A percentile compares a stretch with the other conserved stretches of the same genome.
Conservation (phyloP, 2,113 vertebrate genomes). For the Hemiscyllium ocellatum region DNA sequence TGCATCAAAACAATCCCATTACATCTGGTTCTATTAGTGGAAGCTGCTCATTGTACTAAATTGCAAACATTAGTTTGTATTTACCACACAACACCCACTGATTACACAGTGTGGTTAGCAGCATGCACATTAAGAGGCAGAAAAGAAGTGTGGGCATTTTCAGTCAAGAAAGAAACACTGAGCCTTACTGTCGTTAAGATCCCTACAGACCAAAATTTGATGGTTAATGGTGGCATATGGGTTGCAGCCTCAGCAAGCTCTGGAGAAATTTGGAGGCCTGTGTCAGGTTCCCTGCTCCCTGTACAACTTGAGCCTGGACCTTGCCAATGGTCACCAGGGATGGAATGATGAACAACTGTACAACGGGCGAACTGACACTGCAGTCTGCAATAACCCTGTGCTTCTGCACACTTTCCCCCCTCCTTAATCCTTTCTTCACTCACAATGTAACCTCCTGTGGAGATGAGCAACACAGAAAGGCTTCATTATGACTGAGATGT, state of each 20-base stretch:
- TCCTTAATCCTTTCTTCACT: constrained; percentile 16
- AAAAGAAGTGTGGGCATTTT: constrained; percentile 46
- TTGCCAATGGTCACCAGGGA: constrained; percentile 48
- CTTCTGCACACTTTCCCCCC: constrained; percentile 43
- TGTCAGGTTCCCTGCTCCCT: constrained; percentile 50
- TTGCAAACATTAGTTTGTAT: neutral
- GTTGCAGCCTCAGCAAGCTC: constrained; percentile 49
- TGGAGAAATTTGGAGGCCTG: constrained; percentile 47
- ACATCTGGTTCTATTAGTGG: neutral
- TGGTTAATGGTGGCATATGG: constrained; percentile 47
- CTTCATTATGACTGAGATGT: constrained; percentile 42
- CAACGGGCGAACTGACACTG: constrained; percentile 57
- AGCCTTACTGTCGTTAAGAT: constrained; percentile 44
- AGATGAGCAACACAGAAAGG: constrained; percentile 38
- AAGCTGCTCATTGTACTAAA: constrained; percentile 4
- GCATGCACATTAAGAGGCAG: constrained; percentile 43
- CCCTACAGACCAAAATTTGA: constrained; percentile 45
- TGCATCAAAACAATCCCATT: neutral
- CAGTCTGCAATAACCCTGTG: constrained; percentile 46
- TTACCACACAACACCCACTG: constrained; percentile 21
- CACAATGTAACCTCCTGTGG: constrained; percentile 16
- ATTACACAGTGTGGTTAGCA: constrained; percentile 14
- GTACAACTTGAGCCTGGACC: constrained; percentile 45
- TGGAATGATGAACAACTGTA: constrained; percentile 55
- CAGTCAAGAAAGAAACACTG: constrained; percentile 47